A percentile compares a stretch with the other conserved stretches of the same genome.
phyloP scores from a whole-genome alignment of 2,797 vertebrate genomes.

The Loriculus beryllinus region DNA sequence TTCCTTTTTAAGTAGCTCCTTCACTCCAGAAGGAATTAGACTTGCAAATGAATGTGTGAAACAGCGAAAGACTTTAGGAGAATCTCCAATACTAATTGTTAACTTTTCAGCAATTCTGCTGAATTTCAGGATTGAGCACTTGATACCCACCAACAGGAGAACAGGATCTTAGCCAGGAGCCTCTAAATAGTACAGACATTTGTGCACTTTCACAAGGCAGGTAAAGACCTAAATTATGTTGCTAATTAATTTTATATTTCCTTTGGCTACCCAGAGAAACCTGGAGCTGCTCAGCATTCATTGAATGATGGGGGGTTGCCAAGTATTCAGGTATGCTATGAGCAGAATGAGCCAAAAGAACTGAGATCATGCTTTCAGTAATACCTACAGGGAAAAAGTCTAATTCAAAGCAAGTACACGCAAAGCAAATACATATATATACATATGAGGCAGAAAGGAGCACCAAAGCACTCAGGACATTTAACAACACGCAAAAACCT shows the following conservation, averaged over 20 bases:
- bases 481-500: conserved; percentile 15
- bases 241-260: conserved; percentile 86
- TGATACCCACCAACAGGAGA: conserved; percentile 44
- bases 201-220: conserved; percentile 73
- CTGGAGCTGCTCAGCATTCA: conserved; percentile 68
- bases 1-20: conserved; percentile 37
- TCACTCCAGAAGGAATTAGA: conserved; percentile 20
- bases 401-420: conserved; percentile 71
- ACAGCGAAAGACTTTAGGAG: not conserved
- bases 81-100: not conserved
- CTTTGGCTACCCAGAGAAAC: conserved; percentile 75
- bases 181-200: conserved; percentile 74
- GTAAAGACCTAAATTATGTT: conserved; percentile 76
- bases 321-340: conserved; percentile 78
- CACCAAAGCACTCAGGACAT: conserved; percentile 62
- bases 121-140: not conserved
- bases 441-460: conserved; percentile 1
- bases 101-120: not conserved
- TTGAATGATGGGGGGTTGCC: conserved; percentile 62
- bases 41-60: not conserved
- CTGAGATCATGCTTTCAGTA: conserved; percentile 76
- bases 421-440: conserved; percentile 67
- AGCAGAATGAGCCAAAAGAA: conserved; percentile 73
- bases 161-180: conserved; percentile 66
- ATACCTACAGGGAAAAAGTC: conserved; percentile 5